Base-by-base conservation (phyloP, 2,113 vertebrate genomes). In the Ascaphus truei region DNA sequence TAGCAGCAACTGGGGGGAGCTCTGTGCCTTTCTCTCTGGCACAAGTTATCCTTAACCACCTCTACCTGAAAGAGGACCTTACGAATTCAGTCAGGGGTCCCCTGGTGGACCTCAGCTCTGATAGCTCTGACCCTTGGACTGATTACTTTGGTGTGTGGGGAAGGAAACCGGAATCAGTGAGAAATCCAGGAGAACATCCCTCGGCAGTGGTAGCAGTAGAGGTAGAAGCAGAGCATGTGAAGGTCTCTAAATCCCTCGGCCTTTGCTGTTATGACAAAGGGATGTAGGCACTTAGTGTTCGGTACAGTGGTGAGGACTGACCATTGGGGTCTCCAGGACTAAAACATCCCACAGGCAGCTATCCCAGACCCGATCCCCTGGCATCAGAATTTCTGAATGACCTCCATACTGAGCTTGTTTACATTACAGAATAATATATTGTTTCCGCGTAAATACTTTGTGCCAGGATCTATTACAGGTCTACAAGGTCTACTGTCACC, bases 181-280 rank as follows among this genome's bases (percentile, higher is more conserved):
- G 9, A 9, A 33, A 5, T 9, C 31, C 31, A 6, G 9, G 31
- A 34, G 5, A 16, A 30, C n/a, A 30, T 25, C 52, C 52, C 4
- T 7, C 20, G 16, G 11, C 26, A 7, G 43, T 78, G 7, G 72
- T 85, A 41, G 63, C 60, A 29, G 6, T 60, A 3, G 56, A 51
- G 12, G 63, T 74, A 39, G 76, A 81, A 2, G 45, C 79, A 10
- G 80, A 84, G 11, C 89, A 91, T 0, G 64, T 80, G 9, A 74
- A 78, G 0, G 79, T 79, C n/a, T 81, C 80, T 15, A 78, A 78
- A 6, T 45, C 78, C 2, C 83, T 80, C 2, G 36, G 4, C 3
- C 30, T 30, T 25, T 77, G 63, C 12, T 79, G 80, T 20, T 65
- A 81, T 23, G 56, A 73, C 10, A 74, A 80, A 20, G 89, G 86